Percentiles rank a stretch among this genome's conserved stretches.
phyloP scores from a whole-genome alignment of 1,140 invertebrate genomes.

The Ips typographus region DNA sequence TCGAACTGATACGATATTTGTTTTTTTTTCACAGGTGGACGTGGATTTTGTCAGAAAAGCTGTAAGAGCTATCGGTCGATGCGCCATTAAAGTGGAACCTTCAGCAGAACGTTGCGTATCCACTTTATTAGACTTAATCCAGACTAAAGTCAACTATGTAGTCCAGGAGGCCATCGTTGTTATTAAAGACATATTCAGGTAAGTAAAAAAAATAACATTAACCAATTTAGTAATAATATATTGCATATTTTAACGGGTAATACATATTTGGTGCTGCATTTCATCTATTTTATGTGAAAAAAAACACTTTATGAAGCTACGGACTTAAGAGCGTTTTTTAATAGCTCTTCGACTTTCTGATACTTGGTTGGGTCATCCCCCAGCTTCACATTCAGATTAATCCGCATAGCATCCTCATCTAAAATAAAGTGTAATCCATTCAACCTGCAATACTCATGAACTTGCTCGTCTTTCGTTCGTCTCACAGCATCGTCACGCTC shows the following conservation, averaged over 20 bases:
- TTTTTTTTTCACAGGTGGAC: slow-evolving; percentile 63
- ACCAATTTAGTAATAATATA: no score
- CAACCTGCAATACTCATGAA: slow-evolving; percentile 38
- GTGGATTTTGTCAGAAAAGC: slow-evolving; percentile 99
- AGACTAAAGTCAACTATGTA: slow-evolving; percentile 99
- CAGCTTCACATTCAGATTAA: slow-evolving; percentile 41
- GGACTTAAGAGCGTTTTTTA: slow-evolving; percentile 31
- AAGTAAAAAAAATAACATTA: slow-evolving; percentile 8
- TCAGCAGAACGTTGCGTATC: slow-evolving; percentile 98
- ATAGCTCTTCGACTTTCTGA: slow-evolving; percentile 32
- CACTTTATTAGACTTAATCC: slow-evolving; percentile 97
- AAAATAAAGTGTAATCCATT: slow-evolving; percentile 40
- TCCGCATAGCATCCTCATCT: slow-evolving; percentile 37
- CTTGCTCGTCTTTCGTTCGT: slow-evolving; percentile 15
- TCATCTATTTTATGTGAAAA: neutral
- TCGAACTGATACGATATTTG: neutral
- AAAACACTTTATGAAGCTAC: slow-evolving; percentile 8
- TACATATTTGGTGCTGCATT: slow-evolving; percentile 6
- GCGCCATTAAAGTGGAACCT: slow-evolving; percentile 99
- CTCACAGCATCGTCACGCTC: slow-evolving; percentile 22
- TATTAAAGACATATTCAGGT: slow-evolving; percentile 97
- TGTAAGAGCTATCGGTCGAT: slow-evolving; percentile 96
- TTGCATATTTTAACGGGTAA: neutral
- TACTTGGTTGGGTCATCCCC: slow-evolving; percentile 26
- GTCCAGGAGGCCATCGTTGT: slow-evolving; percentile 99